Evolutionary conservation across 2,797 vertebrate genomes (phyloP).

Genomic region (Carcharodon carcharias): DNA sequence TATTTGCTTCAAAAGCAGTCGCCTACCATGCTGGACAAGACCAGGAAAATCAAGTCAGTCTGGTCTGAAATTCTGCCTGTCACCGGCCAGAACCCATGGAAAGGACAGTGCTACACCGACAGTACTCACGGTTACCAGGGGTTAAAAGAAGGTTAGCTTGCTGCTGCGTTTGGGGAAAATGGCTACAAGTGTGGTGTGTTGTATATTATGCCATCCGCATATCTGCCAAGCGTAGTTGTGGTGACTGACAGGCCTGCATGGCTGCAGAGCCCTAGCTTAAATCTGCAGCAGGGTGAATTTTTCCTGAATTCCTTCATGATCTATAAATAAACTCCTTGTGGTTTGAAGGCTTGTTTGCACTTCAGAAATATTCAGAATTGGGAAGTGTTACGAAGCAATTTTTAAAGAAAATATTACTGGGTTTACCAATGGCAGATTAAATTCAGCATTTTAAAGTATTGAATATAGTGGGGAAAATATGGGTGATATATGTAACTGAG

Average conservation of each 20-base stretch:
- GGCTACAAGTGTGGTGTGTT: not conserved
- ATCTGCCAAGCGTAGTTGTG: not conserved
- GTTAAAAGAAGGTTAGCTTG: constrained; percentile 9
- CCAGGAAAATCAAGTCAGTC: not conserved
- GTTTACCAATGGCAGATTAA: not conserved
- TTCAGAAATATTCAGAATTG: not conserved
- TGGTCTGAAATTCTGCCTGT: not conserved
- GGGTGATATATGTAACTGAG: not conserved
- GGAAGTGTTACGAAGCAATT: not conserved
- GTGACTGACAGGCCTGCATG: not conserved
- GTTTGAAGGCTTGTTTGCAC: not conserved
- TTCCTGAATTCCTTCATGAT: not conserved
- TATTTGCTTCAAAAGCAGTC: not conserved
- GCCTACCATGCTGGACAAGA: constrained; percentile 30
- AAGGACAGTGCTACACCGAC: not conserved
- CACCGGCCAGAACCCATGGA: not conserved
- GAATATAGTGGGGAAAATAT: not conserved
- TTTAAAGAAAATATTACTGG: not conserved
- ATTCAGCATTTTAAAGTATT: not conserved
- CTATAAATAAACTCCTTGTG: not conserved
- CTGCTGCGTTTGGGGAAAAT: not conserved
- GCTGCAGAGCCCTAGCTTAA: not conserved
- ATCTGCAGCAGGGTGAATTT: not conserved
- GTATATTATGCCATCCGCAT: not conserved
- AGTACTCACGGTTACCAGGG: not conserved